Base-by-base conservation (phyloP, 2,113 vertebrate species). In the Lasiurus borealis region DNA sequence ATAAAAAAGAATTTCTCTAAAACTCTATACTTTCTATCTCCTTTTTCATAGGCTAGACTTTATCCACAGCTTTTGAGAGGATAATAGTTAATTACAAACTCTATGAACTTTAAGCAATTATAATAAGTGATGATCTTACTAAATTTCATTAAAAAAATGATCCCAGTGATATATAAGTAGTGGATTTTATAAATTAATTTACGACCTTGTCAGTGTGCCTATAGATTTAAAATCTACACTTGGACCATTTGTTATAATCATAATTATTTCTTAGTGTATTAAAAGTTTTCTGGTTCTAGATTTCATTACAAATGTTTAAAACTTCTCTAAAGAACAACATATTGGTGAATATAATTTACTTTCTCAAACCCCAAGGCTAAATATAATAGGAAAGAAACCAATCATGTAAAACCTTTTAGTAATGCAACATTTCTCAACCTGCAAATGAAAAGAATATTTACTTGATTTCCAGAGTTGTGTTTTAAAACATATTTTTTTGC, bases 31-130 rank as follows among this genome's bases (percentile, higher is more conserved):
- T 54, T 88, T 88, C n/a, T 88, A 4, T 23, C 5, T 73, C 27
- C 1, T 1, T 77, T 6, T 25, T 40, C 13, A 86, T 31, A 72
- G 34, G 5, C 25, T 84, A 76, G 4, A 6, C 76, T 71, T 6
- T 4, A 69, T 19, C 69, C 34, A 77, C 5, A 95, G n/a, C 18
- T 94, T 81, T 80, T 83, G 76, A 95, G 10, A 88, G 48, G 66
- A 77, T 94, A 96, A 88, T 88, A 71, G 68, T 82, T 96, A 82
- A 89, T 94, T 90, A 93, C 46, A 90, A 96, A 78, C 31, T 83
- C 46, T 88, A 89, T 85, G 27, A 94, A 91, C 64, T 89, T 92
- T 87, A 91, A 82, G 73, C 66, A 88, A 48, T 89, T 91, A 94
- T 66, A 81, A 72, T 87, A 40, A 86, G 10, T 85, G 44, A 93